Percentiles rank a stretch among this genome's conserved stretches.
Evolutionary conservation across 2,888 invertebrate species (phyloP).

Genomic region (Sceliomorpha sp.): DNA sequence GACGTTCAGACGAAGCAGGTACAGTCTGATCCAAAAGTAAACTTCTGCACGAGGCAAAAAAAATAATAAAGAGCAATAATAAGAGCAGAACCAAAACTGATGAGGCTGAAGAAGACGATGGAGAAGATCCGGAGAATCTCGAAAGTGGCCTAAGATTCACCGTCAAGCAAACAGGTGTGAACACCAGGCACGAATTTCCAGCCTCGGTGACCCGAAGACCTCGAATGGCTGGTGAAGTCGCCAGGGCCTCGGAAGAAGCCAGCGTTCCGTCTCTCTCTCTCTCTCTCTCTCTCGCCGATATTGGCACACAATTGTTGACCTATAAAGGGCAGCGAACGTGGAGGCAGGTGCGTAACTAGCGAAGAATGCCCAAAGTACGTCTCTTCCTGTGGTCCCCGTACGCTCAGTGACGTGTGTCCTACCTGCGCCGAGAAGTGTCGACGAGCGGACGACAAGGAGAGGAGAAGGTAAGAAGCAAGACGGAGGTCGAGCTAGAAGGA

Average conservation of each 20-base stretch:
- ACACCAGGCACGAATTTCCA: conserved; percentile 30
- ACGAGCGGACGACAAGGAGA: too few relatives aligned
- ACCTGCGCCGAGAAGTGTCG: conserved; percentile 51
- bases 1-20: background rate
- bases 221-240: too few relatives aligned
- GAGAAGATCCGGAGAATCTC: conserved; percentile 24
- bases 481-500: conserved; percentile 21
- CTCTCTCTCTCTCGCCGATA: background rate
- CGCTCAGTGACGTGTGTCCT: conserved; percentile 31
- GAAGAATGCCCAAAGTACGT: conserved; percentile 52
- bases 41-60: background rate
- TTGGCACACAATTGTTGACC: conserved; percentile 50
- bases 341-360: conserved; percentile 52
- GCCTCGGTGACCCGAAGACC: conserved; percentile 57
- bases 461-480: conserved; percentile 41
- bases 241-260: conserved; percentile 18
- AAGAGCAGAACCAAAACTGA: too few relatives aligned
- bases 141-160: conserved; percentile 44
- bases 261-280: conserved; percentile 15
- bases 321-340: conserved; percentile 53
- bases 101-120: conserved; percentile 3
- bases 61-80: background rate
- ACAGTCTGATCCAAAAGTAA: background rate
- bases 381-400: conserved; percentile 34
- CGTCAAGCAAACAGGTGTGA: conserved; percentile 49